phyloP scores from a whole-genome alignment of 2,888 invertebrate genomes.

The Blastobasis lacticolella region DNA sequence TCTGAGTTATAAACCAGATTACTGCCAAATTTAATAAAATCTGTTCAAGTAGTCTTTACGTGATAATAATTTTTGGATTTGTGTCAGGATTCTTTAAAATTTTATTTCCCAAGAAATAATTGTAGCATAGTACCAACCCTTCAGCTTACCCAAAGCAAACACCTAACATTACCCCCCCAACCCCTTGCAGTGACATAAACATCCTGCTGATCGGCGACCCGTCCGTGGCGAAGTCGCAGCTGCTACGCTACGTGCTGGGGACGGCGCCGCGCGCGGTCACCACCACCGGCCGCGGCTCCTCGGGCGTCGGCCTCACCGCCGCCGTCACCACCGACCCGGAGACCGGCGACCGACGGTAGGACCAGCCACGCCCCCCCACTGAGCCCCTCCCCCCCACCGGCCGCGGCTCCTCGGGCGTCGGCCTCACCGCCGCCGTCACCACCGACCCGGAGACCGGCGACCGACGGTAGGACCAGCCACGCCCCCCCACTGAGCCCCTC shows the following conservation, averaged over 20 bases:
- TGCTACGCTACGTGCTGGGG: conserved; percentile 92
- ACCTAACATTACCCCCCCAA: too few relatives aligned
- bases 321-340: conserved; percentile 98
- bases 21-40: too few relatives aligned
- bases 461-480: conserved; percentile 54
- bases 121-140: too few relatives aligned
- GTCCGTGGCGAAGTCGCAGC: conserved; percentile 98
- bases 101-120: too few relatives aligned
- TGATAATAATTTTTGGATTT: too few relatives aligned
- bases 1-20: too few relatives aligned
- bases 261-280: conserved; percentile 97
- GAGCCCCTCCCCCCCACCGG: conserved; percentile 96
- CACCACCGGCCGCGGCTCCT: conserved; percentile 98
- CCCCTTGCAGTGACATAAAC: conserved; percentile 80
- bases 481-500: conserved; percentile 75
- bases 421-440: conserved; percentile 98
- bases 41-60: too few relatives aligned
- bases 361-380: too few relatives aligned
- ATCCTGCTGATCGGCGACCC: conserved; percentile 97
- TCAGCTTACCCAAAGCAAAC: too few relatives aligned
- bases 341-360: conserved; percentile 83
- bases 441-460: conserved; percentile 95
- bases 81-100: too few relatives aligned
- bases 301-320: conserved; percentile 98
- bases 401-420: conserved; percentile 97